phyloP scores from a whole-genome alignment of 2,113 vertebrate genomes.

The Antechinus stuartii region DNA sequence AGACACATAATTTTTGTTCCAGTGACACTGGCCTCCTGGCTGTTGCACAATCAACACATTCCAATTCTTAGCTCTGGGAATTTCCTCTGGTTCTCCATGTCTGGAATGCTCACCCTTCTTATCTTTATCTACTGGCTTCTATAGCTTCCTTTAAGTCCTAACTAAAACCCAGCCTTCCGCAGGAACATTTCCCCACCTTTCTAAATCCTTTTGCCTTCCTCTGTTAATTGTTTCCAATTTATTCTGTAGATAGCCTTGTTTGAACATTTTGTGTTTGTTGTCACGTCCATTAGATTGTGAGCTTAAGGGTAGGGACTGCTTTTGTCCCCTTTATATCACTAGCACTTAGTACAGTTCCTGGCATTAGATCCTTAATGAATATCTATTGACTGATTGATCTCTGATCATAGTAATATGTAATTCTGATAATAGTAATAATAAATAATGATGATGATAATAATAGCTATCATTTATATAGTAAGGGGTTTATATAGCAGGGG shows the following conservation, averaged over 20 bases:
- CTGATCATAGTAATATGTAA: not conserved
- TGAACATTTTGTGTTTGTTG: not conserved
- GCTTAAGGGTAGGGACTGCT: no score
- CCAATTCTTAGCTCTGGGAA: not conserved
- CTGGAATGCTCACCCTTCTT: not conserved
- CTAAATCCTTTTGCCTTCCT: not conserved
- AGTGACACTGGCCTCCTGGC: no score
- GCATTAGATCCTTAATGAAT: not conserved
- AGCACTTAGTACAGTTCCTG: not conserved
- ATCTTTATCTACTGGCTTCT: not conserved
- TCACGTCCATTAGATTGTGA: not conserved
- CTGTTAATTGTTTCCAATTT: not conserved
- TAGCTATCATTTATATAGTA: no score
- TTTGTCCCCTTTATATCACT: not conserved
- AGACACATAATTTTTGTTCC: no score
- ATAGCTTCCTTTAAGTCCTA: not conserved
- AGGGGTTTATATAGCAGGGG: no score
- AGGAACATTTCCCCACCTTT: not conserved
- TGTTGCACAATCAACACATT: no score
- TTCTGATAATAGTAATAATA: not conserved
- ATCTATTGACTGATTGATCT: not conserved
- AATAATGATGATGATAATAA: not conserved
- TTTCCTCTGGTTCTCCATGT: not conserved
- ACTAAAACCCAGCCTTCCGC: not conserved
- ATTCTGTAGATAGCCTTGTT: not conserved